These are phyloP conservation scores for Gasteruption jaculator DNA, from an alignment of 2,888 invertebrate genomes.

Conservation along the genomic window DNA sequence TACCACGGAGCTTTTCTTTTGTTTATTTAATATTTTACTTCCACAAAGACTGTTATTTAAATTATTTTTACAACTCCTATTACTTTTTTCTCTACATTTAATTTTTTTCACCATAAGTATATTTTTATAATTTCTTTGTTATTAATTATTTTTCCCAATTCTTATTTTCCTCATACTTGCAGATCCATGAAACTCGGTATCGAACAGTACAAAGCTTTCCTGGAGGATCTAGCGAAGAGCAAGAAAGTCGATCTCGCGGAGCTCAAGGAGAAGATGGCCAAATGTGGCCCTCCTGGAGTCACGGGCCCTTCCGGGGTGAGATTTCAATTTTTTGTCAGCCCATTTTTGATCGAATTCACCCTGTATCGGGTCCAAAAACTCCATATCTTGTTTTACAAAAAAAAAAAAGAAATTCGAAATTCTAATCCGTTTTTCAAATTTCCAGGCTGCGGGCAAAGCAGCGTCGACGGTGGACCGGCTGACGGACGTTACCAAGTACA, in stretches of 20 bases:
- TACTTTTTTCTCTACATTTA: too few relatives aligned
- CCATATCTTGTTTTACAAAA: too few relatives aligned
- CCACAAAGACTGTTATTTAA: too few relatives aligned
- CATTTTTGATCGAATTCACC: too few relatives aligned
- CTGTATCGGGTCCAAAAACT: too few relatives aligned
- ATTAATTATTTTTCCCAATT: conserved; percentile 14
- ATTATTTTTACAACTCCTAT: too few relatives aligned
- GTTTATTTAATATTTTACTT: too few relatives aligned
- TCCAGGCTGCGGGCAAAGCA: conserved; percentile 50
- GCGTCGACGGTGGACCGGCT: conserved; percentile 65
- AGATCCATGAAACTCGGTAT: conserved; percentile 66
- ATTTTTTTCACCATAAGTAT: too few relatives aligned
- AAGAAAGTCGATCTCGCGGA: conserved; percentile 77
- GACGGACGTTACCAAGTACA: conserved; percentile 84
- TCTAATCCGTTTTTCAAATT: conserved; percentile 51
- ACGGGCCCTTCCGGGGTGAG: conserved; percentile 60
- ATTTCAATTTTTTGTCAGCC: too few relatives aligned
- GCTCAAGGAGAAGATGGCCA: conserved; percentile 74
- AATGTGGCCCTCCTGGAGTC: conserved; percentile 73
- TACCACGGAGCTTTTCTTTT: too few relatives aligned
- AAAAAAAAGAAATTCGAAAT: too few relatives aligned
- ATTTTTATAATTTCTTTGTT: too few relatives aligned
- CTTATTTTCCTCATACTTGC: conserved; percentile 24
- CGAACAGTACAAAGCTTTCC: conserved; percentile 77
- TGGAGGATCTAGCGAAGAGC: conserved; percentile 80